Base-by-base conservation (phyloP, 2,797 vertebrate genomes). In the Catamblyrhynchus diadema region DNA sequence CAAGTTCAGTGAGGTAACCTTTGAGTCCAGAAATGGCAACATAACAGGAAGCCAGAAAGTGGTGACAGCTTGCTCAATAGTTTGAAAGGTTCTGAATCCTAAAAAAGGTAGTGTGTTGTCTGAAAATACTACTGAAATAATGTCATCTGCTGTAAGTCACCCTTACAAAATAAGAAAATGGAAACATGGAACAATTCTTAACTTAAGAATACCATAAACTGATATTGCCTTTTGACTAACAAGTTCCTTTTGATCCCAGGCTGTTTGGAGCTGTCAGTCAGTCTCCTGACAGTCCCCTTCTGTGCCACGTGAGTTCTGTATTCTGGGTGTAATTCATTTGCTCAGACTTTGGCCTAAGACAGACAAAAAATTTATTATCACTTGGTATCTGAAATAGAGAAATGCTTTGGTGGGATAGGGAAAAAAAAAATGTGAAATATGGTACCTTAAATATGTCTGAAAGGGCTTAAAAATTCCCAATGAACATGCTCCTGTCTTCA, bases 1-100 rank as follows among this genome's bases (percentile, higher is more conserved):
- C 60, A 62, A 47, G 54, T 51, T 66, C 32, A 33, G 16, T 79
- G 50, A 89, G 81, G 82, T 92, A 94, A 90, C n/a, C 19, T 74
- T 80, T 32, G 35, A 74, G 64, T 70, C 69, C 72, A 85, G 88
- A 89, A 95, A 59, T 44, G 77, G 86, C 54, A 89, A 20, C 20
- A 3, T 83, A 88, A 86, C 85, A 94, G 96, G 93, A 96, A 96
- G 60, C 67, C 85, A 93, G 65, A 84, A 74, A 66, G 69, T 83
- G 42, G 45, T 91, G 53, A 32, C 22, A 57, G 39, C 42, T 95
- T 96, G 70, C 90, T 94, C 86, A 95, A 62, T 90, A 89, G 62
- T 66, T 82, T 48, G 69, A 66, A 91, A 62, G 62, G 54, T 69
- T 80, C 33, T 66, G 27, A 85, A 62, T 59, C 27, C 77, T 50